Base-by-base conservation (phyloP, 2,888 invertebrate species). In the Nymphalis c-album region DNA sequence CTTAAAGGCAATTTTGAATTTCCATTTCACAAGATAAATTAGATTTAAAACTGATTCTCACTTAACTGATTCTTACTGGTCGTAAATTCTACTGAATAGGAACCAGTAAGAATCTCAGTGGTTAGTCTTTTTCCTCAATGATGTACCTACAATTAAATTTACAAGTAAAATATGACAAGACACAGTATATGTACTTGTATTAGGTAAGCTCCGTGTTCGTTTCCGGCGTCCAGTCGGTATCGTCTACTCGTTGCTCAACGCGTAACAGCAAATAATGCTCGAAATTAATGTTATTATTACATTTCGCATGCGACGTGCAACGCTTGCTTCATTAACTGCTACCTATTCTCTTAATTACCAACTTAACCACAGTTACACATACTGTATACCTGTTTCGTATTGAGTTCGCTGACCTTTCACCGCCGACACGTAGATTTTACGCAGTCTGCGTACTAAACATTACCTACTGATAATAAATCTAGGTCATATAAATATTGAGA, bases 281-380 rank as follows among this genome's bases (percentile, higher is more conserved):
- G 40, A 20, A 64, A 50, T 59, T 40, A 26, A 45, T 51, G 22
- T 31, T 59, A 51, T 58, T 64, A 50, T 59, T 20, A 45, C 51
- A 46, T 59, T 60, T 51, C 59, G 51, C 59, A 64, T 51, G 35
- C 58, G 50, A 59, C 48, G 51, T 51, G 50, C 45, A 45, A 51
- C 26, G 31, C 64, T 59, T 64, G 31, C 57, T 51, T 64, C 45
- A 18, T 59, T 64, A 64, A 58, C 58, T 48, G 31, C 55, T 57
- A 53, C 58, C 20, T 22, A 62, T 62, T 59, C 58, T 40, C 59
- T 58, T 58, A 64, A 64, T 64, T 47, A 57, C 55, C 16, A 7
- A 57, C 55, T 20, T 48, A 47, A 63, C 47, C n/a, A 20, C 64
- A 22, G 35, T 26, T 31, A 35, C 22, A 59, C 50, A 26, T 8